A percentile compares a stretch with the other conserved stretches of the same genome.
Evolutionary conservation across 1,140 invertebrate species (phyloP).

Genomic region (Drosophila quadrilineata): DNA sequence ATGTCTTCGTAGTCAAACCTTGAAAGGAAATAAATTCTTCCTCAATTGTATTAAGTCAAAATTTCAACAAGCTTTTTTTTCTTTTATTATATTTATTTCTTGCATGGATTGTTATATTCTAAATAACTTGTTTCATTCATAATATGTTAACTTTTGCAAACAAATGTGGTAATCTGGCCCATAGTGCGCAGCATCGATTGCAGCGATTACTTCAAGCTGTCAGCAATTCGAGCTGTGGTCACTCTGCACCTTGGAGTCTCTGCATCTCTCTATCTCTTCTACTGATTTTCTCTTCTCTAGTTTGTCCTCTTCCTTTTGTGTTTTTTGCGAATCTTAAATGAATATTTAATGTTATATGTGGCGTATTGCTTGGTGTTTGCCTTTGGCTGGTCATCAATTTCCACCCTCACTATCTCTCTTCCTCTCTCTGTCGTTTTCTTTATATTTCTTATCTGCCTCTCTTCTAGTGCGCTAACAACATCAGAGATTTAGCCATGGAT

Average conservation of each 20-base stretch:
- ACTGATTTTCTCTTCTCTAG: background rate
- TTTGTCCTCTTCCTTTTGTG: constrained; percentile 66
- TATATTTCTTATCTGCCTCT: background rate
- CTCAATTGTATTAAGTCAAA: too few relatives aligned
- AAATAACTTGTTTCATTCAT: too few relatives aligned
- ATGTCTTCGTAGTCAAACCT: too few relatives aligned
- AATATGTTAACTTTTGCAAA: too few relatives aligned
- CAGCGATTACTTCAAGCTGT: constrained; percentile 43
- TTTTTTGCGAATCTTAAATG: constrained; percentile 60
- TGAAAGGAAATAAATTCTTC: too few relatives aligned
- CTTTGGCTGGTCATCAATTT: constrained; percentile 35
- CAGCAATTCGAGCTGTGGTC: constrained; percentile 46
- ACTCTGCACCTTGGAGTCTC: background rate
- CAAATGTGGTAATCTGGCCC: too few relatives aligned
- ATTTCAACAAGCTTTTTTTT: too few relatives aligned
- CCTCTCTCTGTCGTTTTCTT: background rate
- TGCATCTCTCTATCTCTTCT: background rate
- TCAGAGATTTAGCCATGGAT: constrained; percentile 41
- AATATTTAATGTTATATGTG: constrained; percentile 51
- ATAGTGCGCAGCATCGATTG: constrained; percentile 2
- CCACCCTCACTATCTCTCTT: background rate
- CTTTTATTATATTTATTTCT: too few relatives aligned
- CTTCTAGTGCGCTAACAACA: background rate
- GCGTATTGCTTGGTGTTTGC: constrained; percentile 5
- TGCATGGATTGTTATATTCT: too few relatives aligned